Conservation (phyloP, 2,888 invertebrate species). For the Eledona agricola region DNA sequence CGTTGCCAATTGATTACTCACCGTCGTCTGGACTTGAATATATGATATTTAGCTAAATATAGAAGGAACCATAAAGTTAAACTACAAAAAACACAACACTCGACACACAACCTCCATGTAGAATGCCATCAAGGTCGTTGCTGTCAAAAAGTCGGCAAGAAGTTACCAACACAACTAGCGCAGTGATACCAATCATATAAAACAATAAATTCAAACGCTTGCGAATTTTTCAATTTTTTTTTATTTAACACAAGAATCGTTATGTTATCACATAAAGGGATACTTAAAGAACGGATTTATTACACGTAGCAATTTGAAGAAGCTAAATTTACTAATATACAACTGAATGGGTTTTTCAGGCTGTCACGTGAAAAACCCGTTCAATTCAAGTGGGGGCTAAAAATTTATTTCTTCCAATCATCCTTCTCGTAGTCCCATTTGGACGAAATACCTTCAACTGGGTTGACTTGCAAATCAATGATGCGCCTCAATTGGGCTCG, state of each 20-base stretch:
- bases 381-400: conserved; percentile 33
- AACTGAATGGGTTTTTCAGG: conserved; percentile 19
- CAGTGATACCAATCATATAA: conserved; percentile 12
- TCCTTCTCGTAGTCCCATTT: conserved; percentile 78
- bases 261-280: conserved; percentile 23
- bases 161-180: conserved; percentile 19
- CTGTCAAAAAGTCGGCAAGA: conserved; percentile 28
- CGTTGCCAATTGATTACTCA: conserved; percentile 21
- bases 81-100: conserved; percentile 34
- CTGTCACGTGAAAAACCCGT: conserved; percentile 24
- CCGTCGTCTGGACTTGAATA: conserved; percentile 13
- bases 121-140: conserved; percentile 29
- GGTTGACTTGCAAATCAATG: conserved; percentile 68
- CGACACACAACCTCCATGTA: conserved; percentile 20
- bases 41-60: conserved; percentile 27
- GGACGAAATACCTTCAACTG: conserved; percentile 70
- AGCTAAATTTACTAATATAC: conserved; percentile 18
- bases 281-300: conserved; percentile 22
- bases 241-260: conserved; percentile 17
- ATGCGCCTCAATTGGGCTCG: conserved; percentile 69
- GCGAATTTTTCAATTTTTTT: conserved; percentile 6
- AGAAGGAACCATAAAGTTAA: conserved; percentile 28
- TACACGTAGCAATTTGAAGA: conserved; percentile 21
- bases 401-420: conserved; percentile 69
- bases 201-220: conserved; percentile 1